Conservation (phyloP, 2,888 invertebrate species). For the Pristionchus japonicus region DNA sequence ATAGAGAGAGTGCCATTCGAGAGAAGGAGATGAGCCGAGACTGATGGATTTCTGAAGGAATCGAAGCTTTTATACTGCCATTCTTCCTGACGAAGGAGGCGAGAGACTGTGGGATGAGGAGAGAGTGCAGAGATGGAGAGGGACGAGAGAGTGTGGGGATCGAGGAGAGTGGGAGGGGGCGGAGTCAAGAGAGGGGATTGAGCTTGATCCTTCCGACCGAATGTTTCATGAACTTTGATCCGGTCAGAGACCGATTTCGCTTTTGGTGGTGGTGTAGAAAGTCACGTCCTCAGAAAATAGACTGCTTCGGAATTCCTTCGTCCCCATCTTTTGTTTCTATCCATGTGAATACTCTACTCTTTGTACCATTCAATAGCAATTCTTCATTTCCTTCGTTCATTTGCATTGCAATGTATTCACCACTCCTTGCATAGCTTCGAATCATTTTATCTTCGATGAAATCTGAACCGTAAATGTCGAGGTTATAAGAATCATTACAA, state of each 20-base stretch:
- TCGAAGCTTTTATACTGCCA: neutral
- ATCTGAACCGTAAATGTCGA: neutral
- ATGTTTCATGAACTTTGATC: neutral
- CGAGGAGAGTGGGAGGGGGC: conserved; percentile 34
- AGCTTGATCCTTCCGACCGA: neutral
- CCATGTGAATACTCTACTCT: neutral
- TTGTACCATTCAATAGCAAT: neutral
- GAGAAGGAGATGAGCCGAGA: neutral
- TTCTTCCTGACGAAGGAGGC: neutral
- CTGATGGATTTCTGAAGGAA: neutral
- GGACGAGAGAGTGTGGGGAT: conserved; percentile 27
- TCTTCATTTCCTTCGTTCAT: neutral
- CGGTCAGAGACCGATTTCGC: neutral
- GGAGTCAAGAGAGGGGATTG: neutral
- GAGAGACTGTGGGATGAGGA: neutral
- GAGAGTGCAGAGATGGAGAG: conserved; percentile 18
- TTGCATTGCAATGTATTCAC: neutral
- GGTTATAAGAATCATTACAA: neutral
- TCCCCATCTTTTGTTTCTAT: neutral
- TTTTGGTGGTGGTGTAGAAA: no score
- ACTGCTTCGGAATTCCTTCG: neutral
- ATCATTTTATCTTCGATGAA: neutral
- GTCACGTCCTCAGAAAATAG: neutral
- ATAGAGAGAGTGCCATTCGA: neutral
- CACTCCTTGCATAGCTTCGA: neutral